Conservation (phyloP, 2,797 vertebrate genomes). For the Columba guinea region DNA sequence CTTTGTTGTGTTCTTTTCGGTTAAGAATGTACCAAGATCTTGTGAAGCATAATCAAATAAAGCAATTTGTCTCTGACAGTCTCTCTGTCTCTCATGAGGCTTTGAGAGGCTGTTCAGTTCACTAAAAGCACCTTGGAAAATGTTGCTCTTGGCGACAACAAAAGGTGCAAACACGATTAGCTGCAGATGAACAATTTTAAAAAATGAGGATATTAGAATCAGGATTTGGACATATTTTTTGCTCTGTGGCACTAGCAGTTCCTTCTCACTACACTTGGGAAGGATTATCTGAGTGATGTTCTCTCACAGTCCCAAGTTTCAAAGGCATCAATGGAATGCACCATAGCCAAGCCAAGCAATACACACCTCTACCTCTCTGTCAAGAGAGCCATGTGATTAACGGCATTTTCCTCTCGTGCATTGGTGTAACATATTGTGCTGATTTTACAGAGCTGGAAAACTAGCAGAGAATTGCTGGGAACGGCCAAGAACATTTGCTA, state of each 20-base stretch:
- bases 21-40: slow-evolving; percentile 12
- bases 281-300: not conserved
- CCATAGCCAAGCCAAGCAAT: not conserved
- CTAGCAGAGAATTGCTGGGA: not conserved
- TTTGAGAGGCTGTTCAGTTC: not conserved
- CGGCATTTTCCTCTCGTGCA: not conserved
- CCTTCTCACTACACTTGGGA: not conserved
- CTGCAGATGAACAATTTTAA: not conserved
- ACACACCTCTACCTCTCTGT: not conserved
- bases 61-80: slow-evolving; percentile 8
- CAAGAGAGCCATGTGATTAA: not conserved
- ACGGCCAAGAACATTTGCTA: not conserved
- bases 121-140: slow-evolving; percentile 43
- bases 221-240: not conserved
- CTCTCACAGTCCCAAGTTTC: not conserved
- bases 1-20: not conserved
- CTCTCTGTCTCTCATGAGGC: slow-evolving; percentile 13
- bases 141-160: slow-evolving; percentile 17
- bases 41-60: slow-evolving; percentile 11
- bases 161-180: not conserved
- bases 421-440: not conserved
- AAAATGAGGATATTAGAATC: slow-evolving; percentile 13
- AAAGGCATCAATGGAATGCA: accelerated
- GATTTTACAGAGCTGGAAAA: slow-evolving; percentile 3
- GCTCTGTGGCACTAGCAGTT: not conserved